Evolutionary conservation across 2,888 invertebrate genomes (phyloP).

Genomic region (Philaethria dido): DNA sequence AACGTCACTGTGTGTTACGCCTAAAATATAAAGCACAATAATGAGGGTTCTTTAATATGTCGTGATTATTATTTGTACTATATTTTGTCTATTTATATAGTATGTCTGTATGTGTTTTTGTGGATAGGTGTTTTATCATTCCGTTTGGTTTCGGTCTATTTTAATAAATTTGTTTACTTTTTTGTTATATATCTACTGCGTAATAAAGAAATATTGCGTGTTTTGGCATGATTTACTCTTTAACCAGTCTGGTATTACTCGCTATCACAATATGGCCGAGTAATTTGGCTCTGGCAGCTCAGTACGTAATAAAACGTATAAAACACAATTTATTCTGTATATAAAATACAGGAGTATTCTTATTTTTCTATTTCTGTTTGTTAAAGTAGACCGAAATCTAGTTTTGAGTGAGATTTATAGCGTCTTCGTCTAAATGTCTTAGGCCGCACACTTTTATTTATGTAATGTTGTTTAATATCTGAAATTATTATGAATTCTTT

Average conservation of each 20-base stretch:
- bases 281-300: conserved; percentile 11
- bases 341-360: neutral
- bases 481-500: neutral
- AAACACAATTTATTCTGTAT: neutral
- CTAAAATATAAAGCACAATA: conserved; percentile 41
- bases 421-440: conserved; percentile 13
- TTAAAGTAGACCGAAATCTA: conserved; percentile 24
- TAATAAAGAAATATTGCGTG: conserved; percentile 5
- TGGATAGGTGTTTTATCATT: conserved; percentile 1
- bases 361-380: neutral
- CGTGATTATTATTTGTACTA: conserved; percentile 10
- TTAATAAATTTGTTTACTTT: conserved; percentile 21
- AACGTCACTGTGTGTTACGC: conserved; percentile 44
- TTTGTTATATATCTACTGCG: neutral
- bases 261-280: conserved; percentile 1
- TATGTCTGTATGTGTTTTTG: conserved; percentile 6
- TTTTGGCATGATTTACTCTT: conserved; percentile 20
- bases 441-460: conserved; percentile 1
- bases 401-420: conserved; percentile 21
- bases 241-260: conserved; percentile 18
- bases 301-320: conserved; percentile 20
- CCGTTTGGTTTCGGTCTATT: conserved; percentile 10
- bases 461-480: conserved; percentile 14
- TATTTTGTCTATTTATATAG: conserved; percentile 3
- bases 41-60: conserved; percentile 20